These are phyloP conservation scores for Lucifuga dentata DNA, from an alignment of 2,113 vertebrate genomes.

Conservation along the genomic window DNA sequence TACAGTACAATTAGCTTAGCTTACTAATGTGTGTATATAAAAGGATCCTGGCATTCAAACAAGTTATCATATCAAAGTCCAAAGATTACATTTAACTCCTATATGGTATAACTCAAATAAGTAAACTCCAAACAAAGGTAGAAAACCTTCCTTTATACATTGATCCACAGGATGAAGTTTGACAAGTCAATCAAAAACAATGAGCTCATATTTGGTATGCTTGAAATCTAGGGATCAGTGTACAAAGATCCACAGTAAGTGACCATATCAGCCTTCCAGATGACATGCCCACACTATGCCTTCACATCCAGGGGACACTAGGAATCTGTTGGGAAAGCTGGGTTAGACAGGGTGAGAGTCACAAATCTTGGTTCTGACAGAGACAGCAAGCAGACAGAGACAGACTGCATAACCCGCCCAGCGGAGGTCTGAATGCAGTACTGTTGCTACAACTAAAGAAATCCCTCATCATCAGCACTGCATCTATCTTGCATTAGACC, in stretches of 20 bases:
- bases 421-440: not conserved
- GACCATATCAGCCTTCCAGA: constrained; percentile 41
- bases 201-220: too few relatives aligned
- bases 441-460: constrained; percentile 17
- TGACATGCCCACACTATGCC: constrained; percentile 56
- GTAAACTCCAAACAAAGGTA: too few relatives aligned
- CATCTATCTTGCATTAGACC: constrained; percentile 7
- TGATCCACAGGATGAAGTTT: too few relatives aligned
- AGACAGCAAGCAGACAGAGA: constrained; percentile 38
- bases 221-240: too few relatives aligned
- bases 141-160: too few relatives aligned
- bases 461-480: constrained; percentile 8
- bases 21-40: too few relatives aligned
- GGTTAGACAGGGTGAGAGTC: constrained; percentile 60
- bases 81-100: too few relatives aligned
- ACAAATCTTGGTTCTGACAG: constrained; percentile 30
- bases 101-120: too few relatives aligned
- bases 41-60: too few relatives aligned
- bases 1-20: too few relatives aligned
- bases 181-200: too few relatives aligned
- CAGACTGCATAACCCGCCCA: constrained; percentile 19
- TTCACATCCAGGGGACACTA: constrained; percentile 49
- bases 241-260: constrained; percentile 14
- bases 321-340: constrained; percentile 54
- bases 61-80: too few relatives aligned